Base-by-base conservation (phyloP, 2,797 vertebrate species). In the Macroramphosus scolopax region DNA sequence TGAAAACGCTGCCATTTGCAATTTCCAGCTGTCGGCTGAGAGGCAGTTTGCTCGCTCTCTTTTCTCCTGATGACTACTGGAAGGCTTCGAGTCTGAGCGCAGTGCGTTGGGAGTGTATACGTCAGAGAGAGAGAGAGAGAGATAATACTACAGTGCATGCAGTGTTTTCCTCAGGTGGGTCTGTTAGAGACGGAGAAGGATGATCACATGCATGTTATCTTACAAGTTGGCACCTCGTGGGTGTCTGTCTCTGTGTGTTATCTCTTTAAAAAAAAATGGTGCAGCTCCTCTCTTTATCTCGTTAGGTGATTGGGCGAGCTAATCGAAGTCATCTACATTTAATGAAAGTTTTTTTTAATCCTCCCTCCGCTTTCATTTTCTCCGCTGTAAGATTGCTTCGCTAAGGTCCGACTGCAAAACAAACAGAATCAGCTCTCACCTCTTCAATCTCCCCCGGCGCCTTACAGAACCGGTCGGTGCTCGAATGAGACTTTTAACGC, bases 1-100 rank as follows among this genome's bases (percentile, higher is more conserved):
- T 86, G 65, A 82, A 58, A 67, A 77, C 59, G 33, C 55, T 68
- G 63, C 67, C 75, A 67, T 75, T 73, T 76, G 62, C 68, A 80
- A 68, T 76, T 77, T 82, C 65, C 63, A 75, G 55, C 61, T 75
- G 65, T 80, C 31, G 58, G 48, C 35, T 62, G 49, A 77, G 38
- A 51, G 47, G 47, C 50, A 49, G 56, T 63, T 68, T 60, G 32
- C 47, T 44, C 47, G 32, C 47, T 55, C 41, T 54, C 33, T 63
- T 52, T 74, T 51, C 56, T 33, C 7, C 38, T 55, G 41, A 57
- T 74, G 64, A 67, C 55, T 50, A 53, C 48, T 47, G 33, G 60
- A 51, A 28, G 51, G 24, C 44, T 42, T 47, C n/a, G 22, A 47
- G 50, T 52, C 29, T 54, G 39, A 57, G 40, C 46, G 31, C 16